These are phyloP conservation scores for Nephila pilipes DNA, from an alignment of 1,140 invertebrate genomes.

Conservation along the genomic window DNA sequence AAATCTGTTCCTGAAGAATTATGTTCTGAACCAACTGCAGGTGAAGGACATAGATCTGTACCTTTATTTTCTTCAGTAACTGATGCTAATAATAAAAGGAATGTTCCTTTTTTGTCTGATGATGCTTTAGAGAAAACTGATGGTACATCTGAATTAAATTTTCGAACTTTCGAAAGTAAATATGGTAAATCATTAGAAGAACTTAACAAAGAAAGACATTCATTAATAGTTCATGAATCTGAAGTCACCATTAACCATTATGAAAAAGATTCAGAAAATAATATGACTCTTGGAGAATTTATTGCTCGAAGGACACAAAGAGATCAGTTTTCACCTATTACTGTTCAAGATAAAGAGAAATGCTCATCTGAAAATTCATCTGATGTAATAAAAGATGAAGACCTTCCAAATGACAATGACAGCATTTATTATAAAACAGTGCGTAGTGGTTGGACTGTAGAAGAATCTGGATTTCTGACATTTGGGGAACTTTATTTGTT, in stretches of 20 bases:
- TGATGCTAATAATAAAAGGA: slow-evolving; percentile 19
- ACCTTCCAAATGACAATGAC: not conserved
- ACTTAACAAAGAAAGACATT: not conserved
- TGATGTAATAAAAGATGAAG: not conserved
- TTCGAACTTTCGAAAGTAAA: slow-evolving; percentile 15
- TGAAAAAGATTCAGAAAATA: slow-evolving; percentile 33
- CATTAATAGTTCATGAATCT: not conserved
- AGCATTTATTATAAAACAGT: slow-evolving; percentile 81
- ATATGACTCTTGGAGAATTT: slow-evolving; percentile 50
- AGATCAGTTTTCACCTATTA: slow-evolving; percentile 14
- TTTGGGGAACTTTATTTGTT: slow-evolving; percentile 95
- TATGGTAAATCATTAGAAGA: not conserved
- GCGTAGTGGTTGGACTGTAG: slow-evolving; percentile 89
- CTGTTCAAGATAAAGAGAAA: slow-evolving; percentile 18
- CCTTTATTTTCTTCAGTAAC: slow-evolving; percentile 41
- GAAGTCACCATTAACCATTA: not conserved
- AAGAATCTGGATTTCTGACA: slow-evolving; percentile 88
- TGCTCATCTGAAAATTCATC: not conserved
- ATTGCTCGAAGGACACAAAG: slow-evolving; percentile 6
- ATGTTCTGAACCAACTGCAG: not conserved
- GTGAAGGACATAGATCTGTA: slow-evolving; percentile 17
- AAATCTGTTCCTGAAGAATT: slow-evolving; percentile 58
- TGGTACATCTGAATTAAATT: not conserved
- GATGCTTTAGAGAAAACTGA: not conserved
- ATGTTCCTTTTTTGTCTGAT: not conserved